These are phyloP conservation scores for Trematocara stigmaticum DNA, from an alignment of 2,113 vertebrate species.

Conservation along the genomic window DNA sequence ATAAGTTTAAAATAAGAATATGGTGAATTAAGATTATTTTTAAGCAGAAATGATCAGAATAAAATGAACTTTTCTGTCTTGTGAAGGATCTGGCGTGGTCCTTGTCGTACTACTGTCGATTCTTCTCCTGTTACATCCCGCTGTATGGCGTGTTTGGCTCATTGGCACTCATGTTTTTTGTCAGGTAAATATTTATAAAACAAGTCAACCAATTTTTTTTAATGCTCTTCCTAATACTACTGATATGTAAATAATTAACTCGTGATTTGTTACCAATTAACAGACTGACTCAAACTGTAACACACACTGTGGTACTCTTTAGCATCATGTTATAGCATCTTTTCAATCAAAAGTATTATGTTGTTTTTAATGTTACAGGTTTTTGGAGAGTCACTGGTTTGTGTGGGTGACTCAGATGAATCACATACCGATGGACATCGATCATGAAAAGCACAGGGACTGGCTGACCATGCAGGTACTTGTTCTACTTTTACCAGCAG, in stretches of 20 bases:
- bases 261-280: not conserved
- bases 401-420: slow-evolving; percentile 99
- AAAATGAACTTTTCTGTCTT: not conserved
- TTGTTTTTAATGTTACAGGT: slow-evolving; percentile 64
- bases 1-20: not conserved
- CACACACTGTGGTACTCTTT: not conserved
- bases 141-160: slow-evolving; percentile 84
- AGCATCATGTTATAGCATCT: not conserved
- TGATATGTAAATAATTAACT: not conserved
- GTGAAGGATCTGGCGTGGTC: slow-evolving; percentile 85
- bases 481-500: too few species aligned
- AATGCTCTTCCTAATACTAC: not conserved
- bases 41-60: not conserved
- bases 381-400: slow-evolving; percentile 96
- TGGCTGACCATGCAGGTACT: slow-evolving; percentile 91
- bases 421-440: slow-evolving; percentile 91
- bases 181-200: slow-evolving; percentile 76
- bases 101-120: slow-evolving; percentile 85
- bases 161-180: slow-evolving; percentile 78
- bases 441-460: slow-evolving; percentile 84
- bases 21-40: not conserved
- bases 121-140: slow-evolving; percentile 78
- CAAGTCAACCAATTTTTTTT: not conserved
- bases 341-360: not conserved
- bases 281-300: not conserved